Evolutionary conservation across 2,797 vertebrate species (phyloP).

Genomic region (Cryptoprocta ferox): DNA sequence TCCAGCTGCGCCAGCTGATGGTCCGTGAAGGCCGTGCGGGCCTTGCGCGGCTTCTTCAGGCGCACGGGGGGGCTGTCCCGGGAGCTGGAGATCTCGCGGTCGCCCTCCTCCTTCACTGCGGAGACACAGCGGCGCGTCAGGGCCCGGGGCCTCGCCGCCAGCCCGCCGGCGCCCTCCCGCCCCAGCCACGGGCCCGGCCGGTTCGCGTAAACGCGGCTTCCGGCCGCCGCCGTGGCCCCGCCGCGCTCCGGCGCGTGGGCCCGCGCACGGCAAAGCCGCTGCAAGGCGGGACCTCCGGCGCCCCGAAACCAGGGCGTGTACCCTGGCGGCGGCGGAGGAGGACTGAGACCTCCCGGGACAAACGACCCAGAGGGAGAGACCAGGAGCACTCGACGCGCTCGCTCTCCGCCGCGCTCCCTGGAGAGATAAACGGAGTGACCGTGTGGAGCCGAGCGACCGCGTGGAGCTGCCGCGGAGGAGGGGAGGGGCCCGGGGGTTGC

Average conservation of each 20-base stretch:
- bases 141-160: background rate
- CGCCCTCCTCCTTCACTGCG: constrained; percentile 97
- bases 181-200: fast-evolving
- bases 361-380: background rate
- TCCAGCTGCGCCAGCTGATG: constrained; percentile 98
- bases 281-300: background rate
- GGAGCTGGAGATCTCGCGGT: constrained; percentile 98
- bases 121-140: constrained; percentile 64
- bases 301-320: background rate
- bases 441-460: background rate
- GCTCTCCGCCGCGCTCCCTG: background rate
- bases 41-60: constrained; percentile 98
- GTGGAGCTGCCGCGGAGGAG: fast-evolving
- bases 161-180: background rate
- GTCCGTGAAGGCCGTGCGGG: constrained; percentile 98
- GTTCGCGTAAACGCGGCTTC: background rate
- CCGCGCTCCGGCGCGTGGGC: background rate
- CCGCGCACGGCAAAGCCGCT: background rate
- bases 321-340: background rate
- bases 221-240: background rate
- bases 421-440: background rate
- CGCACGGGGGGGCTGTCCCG: constrained; percentile 97
- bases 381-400: background rate
- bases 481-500: no score
- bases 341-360: background rate